A percentile compares a stretch with the other conserved stretches of the same genome.
Evolutionary conservation across 2,113 vertebrate genomes (phyloP).

Genomic region (Synodontis membranacea): DNA sequence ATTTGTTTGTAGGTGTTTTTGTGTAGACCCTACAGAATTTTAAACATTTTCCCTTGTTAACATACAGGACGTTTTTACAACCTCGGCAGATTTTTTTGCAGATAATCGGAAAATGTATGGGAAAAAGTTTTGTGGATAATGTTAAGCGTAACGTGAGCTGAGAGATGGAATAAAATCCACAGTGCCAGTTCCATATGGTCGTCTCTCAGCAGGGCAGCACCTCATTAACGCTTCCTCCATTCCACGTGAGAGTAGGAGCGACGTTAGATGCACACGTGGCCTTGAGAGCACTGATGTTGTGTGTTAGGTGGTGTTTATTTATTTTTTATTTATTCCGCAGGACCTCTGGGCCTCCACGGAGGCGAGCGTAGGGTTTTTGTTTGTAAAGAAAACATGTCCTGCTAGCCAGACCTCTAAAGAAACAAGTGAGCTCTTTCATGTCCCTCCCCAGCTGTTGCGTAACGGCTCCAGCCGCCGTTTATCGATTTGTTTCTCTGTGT

Average conservation of each 20-base stretch:
- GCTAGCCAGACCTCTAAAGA: slow-evolving; percentile 9
- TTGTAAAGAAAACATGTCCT: slow-evolving; percentile 3
- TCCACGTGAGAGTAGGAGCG: slow-evolving; percentile 24
- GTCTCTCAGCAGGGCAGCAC: slow-evolving; percentile 34
- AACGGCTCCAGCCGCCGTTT: slow-evolving; percentile 36
- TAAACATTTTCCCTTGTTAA: background rate
- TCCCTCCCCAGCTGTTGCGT: slow-evolving; percentile 45
- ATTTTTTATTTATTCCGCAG: background rate
- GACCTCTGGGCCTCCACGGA: background rate
- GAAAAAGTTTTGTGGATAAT: background rate
- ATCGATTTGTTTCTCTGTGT: slow-evolving; percentile 50
- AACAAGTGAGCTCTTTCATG: slow-evolving; percentile 26
- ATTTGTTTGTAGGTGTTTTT: background rate
- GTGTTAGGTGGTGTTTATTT: slow-evolving; percentile 1
- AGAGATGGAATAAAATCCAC: background rate
- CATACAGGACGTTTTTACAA: background rate
- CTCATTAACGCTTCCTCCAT: slow-evolving; percentile 43
- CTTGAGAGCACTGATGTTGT: background rate
- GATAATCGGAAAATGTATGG: background rate
- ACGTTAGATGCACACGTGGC: slow-evolving; percentile 15
- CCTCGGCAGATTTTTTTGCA: background rate
- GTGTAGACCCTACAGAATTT: background rate
- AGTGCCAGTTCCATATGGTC: slow-evolving; percentile 34
- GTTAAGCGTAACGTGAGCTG: background rate
- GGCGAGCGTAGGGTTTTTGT: slow-evolving; percentile 8